Evolutionary conservation across 2,113 vertebrate species (phyloP).

Genomic region (Tapirus terrestris): DNA sequence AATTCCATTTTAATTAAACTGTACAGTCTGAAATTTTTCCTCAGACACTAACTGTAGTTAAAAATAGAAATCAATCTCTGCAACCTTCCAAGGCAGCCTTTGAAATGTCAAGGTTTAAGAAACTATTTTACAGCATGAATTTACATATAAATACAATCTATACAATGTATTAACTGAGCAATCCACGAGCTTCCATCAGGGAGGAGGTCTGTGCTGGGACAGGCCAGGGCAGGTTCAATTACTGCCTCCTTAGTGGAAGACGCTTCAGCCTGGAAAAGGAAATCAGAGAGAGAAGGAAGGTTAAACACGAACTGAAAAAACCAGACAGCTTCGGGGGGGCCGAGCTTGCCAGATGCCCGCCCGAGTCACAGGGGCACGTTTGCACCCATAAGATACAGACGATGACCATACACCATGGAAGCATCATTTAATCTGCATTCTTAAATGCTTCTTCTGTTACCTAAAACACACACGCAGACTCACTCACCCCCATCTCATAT

Average conservation of each 20-base stretch:
- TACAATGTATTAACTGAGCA: slow-evolving; percentile 66
- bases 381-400: not conserved
- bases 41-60: slow-evolving; percentile 51
- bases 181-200: slow-evolving; percentile 68
- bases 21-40: slow-evolving; percentile 53
- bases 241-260: slow-evolving; percentile 80
- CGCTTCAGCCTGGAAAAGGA: slow-evolving; percentile 83
- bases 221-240: not conserved
- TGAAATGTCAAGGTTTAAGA: slow-evolving; percentile 74
- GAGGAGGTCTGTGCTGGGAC: slow-evolving; percentile 74
- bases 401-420: not conserved
- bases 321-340: not conserved
- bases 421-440: not conserved
- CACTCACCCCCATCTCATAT: not conserved
- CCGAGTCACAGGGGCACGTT: not conserved
- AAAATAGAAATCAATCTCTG: slow-evolving; percentile 70
- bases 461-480: not conserved
- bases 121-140: slow-evolving; percentile 79
- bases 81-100: slow-evolving; percentile 63
- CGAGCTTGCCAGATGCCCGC: not conserved
- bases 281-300: not conserved
- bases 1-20: slow-evolving; percentile 78
- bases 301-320: slow-evolving; percentile 35
- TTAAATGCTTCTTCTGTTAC: not conserved
- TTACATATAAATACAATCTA: slow-evolving; percentile 87